Percentiles rank a stretch among this genome's conserved stretches.
Conservation (phyloP, 2,888 invertebrate genomes). For the Slavum lentiscoides region DNA sequence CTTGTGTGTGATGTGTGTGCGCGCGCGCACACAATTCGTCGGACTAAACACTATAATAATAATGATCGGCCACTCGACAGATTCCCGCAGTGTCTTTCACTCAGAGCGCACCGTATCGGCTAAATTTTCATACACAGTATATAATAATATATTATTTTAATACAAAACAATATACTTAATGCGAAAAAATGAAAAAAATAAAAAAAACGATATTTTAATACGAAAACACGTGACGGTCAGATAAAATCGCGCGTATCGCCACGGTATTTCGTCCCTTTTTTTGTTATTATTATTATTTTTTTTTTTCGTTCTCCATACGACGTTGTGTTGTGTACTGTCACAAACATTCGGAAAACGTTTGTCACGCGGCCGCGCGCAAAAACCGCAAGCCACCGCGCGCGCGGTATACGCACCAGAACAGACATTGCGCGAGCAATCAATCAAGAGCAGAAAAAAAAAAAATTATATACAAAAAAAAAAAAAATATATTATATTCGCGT, state of each 20-base stretch:
- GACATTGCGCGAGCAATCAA: slow-evolving; percentile 45
- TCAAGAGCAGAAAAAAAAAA: slow-evolving; percentile 22
- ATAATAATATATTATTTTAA: no score
- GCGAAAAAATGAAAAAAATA: background rate
- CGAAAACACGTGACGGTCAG: slow-evolving; percentile 19
- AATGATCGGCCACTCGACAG: no score
- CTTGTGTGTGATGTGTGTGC: no score
- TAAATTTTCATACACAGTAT: no score
- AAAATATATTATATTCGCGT: background rate
- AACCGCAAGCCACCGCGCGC: slow-evolving; percentile 29
- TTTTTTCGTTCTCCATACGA: background rate
- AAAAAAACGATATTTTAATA: background rate
- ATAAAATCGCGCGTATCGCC: slow-evolving; percentile 2
- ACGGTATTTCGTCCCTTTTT: slow-evolving; percentile 33
- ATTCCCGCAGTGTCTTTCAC: no score
- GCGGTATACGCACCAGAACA: slow-evolving; percentile 13
- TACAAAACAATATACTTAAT: background rate
- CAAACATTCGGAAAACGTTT: slow-evolving; percentile 53
- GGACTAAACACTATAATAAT: no score
- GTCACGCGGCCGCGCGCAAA: slow-evolving; percentile 50
- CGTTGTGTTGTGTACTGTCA: slow-evolving; percentile 41
- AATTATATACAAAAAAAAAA: slow-evolving; percentile 12
- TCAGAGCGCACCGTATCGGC: no score
- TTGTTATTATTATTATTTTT: background rate
- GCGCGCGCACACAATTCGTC: no score